A percentile compares a stretch with the other conserved stretches of the same genome.
Evolutionary conservation across 1,140 invertebrate species (phyloP).

Genomic region (Saccostrea glomerata): DNA sequence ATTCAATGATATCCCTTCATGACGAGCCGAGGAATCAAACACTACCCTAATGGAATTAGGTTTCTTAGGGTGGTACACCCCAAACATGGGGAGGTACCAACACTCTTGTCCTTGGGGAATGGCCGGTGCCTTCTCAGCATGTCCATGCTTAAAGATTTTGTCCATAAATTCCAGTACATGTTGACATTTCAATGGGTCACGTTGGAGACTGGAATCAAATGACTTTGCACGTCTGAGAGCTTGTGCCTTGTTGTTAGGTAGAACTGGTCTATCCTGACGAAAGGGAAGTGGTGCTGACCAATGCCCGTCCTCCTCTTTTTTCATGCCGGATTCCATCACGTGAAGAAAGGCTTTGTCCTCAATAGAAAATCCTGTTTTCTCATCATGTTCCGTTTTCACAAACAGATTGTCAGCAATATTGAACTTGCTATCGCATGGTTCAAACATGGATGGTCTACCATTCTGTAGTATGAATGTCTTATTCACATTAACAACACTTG

Average conservation of each 20-base stretch:
- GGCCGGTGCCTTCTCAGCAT: conserved; percentile 50
- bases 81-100: conserved; percentile 51
- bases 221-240: conserved; percentile 22
- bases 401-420: too few species aligned
- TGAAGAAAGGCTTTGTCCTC: conserved; percentile 45
- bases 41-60: conserved; percentile 38
- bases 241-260: conserved; percentile 46
- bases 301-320: conserved; percentile 26
- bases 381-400: too few species aligned
- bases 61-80: conserved; percentile 53
- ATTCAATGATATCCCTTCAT: conserved; percentile 65
- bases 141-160: conserved; percentile 35
- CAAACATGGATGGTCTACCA: too few species aligned
- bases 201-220: conserved; percentile 41
- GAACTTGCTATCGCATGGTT: too few species aligned
- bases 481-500: too few species aligned
- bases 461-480: too few species aligned
- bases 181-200: background rate
- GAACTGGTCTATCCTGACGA: background rate
- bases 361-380: background rate
- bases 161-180: conserved; percentile 47
- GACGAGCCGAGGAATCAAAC: conserved; percentile 48
- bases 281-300: conserved; percentile 52
- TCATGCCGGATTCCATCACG: conserved; percentile 38
- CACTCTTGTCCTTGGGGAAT: conserved; percentile 32